Conservation (phyloP, 2,113 vertebrate genomes). For the Serilophus lunatus region DNA sequence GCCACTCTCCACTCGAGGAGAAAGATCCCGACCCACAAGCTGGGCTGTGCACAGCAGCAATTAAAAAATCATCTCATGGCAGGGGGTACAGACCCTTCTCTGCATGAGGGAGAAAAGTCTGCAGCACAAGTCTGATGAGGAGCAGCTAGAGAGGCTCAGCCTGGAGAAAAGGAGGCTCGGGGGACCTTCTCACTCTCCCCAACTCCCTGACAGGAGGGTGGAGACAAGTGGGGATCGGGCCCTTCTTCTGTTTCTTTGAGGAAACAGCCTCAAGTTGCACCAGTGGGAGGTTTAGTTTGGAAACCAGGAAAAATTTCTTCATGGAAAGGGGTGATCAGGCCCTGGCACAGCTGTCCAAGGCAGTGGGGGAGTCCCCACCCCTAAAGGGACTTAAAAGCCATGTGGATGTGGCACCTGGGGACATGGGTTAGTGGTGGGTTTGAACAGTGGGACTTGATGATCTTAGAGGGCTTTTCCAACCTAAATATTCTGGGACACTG, state of each 20-base stretch:
- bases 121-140: background rate
- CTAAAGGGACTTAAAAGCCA: background rate
- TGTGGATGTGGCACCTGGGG: background rate
- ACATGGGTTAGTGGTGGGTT: accelerated
- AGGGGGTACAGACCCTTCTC: background rate
- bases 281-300: background rate
- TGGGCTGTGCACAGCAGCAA: background rate
- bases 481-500: accelerated
- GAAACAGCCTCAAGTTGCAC: background rate
- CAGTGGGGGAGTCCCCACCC: background rate
- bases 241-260: background rate
- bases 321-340: background rate
- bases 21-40: background rate
- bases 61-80: background rate
- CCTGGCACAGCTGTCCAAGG: background rate
- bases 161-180: background rate
- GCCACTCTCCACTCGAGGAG: accelerated
- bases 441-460: accelerated
- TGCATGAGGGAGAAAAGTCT: background rate
- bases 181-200: background rate
- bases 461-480: background rate
- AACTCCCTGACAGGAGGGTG: background rate
- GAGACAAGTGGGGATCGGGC: accelerated
- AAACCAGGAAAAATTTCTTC: background rate
- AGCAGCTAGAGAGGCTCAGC: background rate